These are phyloP conservation scores for Eolophus roseicapilla DNA, from an alignment of 2,113 vertebrate genomes.

Conservation along the genomic window DNA sequence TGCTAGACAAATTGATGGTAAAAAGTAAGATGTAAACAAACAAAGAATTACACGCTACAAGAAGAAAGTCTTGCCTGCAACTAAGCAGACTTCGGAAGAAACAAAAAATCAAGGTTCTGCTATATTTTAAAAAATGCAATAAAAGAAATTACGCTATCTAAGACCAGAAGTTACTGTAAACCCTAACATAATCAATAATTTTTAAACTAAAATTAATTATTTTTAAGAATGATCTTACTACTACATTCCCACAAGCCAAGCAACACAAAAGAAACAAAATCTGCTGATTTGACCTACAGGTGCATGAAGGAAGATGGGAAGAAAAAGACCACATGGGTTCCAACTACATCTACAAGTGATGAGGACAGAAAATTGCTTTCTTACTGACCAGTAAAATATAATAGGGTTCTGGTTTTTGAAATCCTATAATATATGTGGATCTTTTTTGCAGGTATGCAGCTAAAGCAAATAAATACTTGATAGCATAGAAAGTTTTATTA, in stretches of 20 bases:
- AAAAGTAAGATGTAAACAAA: neutral
- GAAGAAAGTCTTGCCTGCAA: neutral
- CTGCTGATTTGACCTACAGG: neutral
- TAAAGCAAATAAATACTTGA: neutral
- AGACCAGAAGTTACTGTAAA: neutral
- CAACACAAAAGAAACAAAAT: neutral
- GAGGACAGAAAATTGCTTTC: neutral
- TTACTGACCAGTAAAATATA: neutral
- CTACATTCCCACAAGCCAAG: neutral
- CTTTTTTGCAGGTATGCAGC: neutral
- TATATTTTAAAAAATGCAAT: neutral
- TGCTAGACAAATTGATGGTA: neutral
- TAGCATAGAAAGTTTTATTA: constrained; percentile 60
- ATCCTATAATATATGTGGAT: rapidly evolving
- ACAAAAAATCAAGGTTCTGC: neutral
- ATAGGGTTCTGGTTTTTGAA: neutral
- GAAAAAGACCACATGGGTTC: neutral
- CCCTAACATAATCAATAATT: neutral
- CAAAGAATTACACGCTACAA: neutral
- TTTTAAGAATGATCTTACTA: neutral
- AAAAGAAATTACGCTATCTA: neutral
- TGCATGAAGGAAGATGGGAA: neutral
- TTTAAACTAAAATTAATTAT: neutral
- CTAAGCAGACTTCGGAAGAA: neutral
- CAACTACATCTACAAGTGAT: neutral